phyloP scores from a whole-genome alignment of 2,113 vertebrate genomes.

The Anarhynchus alexandrinus region DNA sequence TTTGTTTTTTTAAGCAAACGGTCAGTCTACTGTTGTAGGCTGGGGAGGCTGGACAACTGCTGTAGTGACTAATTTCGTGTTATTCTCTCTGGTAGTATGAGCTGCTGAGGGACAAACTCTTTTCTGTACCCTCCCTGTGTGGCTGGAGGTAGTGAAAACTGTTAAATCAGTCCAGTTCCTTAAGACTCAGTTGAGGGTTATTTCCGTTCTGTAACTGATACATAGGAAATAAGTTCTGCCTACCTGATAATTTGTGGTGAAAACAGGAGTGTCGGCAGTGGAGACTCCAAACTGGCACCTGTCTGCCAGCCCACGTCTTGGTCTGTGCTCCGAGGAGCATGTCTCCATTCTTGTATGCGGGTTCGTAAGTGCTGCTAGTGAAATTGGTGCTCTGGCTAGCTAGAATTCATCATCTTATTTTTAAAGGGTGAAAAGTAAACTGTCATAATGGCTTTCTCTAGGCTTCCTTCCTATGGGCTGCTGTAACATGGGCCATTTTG shows the following conservation, averaged over 20 bases:
- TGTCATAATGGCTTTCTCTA: background rate
- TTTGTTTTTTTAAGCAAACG: background rate
- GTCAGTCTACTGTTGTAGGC: background rate
- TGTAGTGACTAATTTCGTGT: background rate
- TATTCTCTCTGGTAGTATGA: background rate
- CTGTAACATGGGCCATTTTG: background rate
- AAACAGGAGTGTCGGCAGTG: background rate
- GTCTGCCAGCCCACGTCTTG: background rate
- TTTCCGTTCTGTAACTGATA: background rate
- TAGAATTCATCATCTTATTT: background rate
- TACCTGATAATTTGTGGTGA: background rate
- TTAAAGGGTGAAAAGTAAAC: background rate
- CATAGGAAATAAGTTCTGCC: background rate
- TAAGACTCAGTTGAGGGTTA: background rate
- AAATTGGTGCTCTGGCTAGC: background rate
- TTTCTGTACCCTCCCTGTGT: accelerated
- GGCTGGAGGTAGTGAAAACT: background rate
- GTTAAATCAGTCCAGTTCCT: background rate
- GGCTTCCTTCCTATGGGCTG: background rate
- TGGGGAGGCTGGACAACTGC: background rate
- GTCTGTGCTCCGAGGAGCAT: background rate
- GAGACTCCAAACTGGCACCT: background rate
- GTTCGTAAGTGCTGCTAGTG: background rate
- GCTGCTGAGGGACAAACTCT: background rate
- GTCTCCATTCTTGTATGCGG: background rate